Percentiles rank a stretch among this genome's conserved stretches.
phyloP scores from a whole-genome alignment of 2,797 vertebrate species.

The Neoniphon sammara region DNA sequence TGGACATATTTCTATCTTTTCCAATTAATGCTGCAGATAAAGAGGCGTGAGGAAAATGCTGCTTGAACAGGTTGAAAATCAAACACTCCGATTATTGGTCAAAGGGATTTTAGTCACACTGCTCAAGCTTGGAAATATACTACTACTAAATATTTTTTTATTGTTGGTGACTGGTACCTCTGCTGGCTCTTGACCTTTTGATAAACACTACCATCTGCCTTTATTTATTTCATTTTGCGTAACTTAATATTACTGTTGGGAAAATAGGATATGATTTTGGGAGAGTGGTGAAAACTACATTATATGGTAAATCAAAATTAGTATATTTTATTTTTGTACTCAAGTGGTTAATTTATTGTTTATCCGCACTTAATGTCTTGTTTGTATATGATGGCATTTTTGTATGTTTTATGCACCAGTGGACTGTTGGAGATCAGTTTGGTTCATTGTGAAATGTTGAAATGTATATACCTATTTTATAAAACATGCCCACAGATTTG shows the following conservation, averaged over 20 bases:
- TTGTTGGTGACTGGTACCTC: conserved; percentile 58
- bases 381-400: conserved; percentile 50
- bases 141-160: background rate
- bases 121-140: conserved; percentile 20
- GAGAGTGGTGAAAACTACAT: conserved; percentile 34
- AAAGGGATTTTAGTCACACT: background rate
- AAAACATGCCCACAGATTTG: background rate
- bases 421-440: conserved; percentile 23
- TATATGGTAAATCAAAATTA: conserved; percentile 44
- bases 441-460: conserved; percentile 13
- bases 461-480: conserved; percentile 19
- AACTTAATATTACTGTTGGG: conserved; percentile 20
- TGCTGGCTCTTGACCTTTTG: conserved; percentile 49
- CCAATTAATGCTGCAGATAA: conserved; percentile 37
- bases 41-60: conserved; percentile 17
- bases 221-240: conserved; percentile 48
- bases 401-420: conserved; percentile 48
- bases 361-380: conserved; percentile 31
- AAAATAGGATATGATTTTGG: conserved; percentile 34
- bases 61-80: background rate
- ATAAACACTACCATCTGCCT: conserved; percentile 44
- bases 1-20: conserved; percentile 31
- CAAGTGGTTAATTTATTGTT: conserved; percentile 69
- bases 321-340: conserved; percentile 67
- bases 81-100: too few relatives aligned